A percentile compares a stretch with the other conserved stretches of the same genome.
phyloP scores from a whole-genome alignment of 2,113 vertebrate species.

The Mystacornis crossleyi region DNA sequence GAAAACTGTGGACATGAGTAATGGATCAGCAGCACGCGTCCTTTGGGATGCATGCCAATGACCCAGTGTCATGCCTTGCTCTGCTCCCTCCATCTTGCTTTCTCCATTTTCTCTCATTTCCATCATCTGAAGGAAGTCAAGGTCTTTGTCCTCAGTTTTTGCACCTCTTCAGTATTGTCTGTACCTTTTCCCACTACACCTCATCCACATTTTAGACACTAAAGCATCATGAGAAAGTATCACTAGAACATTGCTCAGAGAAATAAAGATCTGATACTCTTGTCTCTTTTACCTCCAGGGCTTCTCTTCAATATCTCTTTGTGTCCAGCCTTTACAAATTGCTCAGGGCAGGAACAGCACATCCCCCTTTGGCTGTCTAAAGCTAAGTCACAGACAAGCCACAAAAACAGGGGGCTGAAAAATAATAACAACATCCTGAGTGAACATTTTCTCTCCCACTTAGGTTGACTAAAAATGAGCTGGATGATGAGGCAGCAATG shows the following conservation, averaged over 20 bases:
- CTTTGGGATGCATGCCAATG: not conserved
- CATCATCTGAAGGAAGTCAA: not conserved
- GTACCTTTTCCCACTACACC: not conserved
- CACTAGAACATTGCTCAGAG: not conserved
- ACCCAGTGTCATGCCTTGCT: not conserved
- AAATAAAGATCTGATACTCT: not conserved
- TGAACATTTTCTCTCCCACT: not conserved
- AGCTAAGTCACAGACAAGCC: not conserved
- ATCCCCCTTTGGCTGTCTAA: not conserved
- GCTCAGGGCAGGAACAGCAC: conserved; percentile 1
- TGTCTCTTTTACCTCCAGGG: not conserved
- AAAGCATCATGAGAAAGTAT: not conserved
- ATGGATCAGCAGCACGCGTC: not conserved
- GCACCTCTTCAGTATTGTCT: not conserved
- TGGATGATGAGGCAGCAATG: conserved; percentile 79
- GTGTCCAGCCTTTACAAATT: not conserved
- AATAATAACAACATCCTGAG: not conserved
- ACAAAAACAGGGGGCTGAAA: not conserved
- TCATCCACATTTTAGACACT: not conserved
- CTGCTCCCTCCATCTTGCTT: not conserved
- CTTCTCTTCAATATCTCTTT: not conserved
- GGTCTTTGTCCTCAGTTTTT: not conserved
- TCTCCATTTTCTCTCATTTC: not conserved
- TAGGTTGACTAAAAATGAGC: conserved; percentile 80
- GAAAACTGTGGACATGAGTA: not conserved